Base-by-base conservation (phyloP, 2,797 vertebrate genomes). In the Capromys pilorides region DNA sequence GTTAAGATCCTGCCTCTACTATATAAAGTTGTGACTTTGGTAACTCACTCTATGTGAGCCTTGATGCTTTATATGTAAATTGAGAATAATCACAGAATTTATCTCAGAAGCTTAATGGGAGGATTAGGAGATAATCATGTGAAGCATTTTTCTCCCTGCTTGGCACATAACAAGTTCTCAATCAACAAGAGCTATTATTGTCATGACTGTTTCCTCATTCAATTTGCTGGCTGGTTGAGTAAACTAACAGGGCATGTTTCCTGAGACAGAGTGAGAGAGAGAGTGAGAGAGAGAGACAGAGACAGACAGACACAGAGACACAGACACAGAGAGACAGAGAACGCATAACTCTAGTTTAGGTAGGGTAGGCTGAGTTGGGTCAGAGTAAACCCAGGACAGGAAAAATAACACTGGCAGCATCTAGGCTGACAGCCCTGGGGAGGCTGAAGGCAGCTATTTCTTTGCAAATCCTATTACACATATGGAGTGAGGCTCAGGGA, bases 321-420 rank as follows among this genome's bases (percentile, higher is more conserved):
- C 51, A 51, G 51, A 45, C 4, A 45, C 4, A 45, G 7, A 45
- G 45, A 33, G 77, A 78, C 24, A 87, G 54, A 90, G 13, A 78
- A 21, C 66, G 94, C 39, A 94, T 26, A 89, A 73, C 79, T 51
- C 36, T 33, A 81, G 66, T 0, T 28, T 57, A 81, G 62, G 51
- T 71, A 91, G 19, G 26, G 4, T 86, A 39, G n/a, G 88, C 87
- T 28, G 81, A 83, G 41, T 88, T 75, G 89, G 67, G 87, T 10
- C 62, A 82, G 14, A 21, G 75, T 61, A 88, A 93, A 83, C 69
- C 31, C 39, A 93, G 41, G 16, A n/a, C 11, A 87, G 77, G 36
- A 93, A 94, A 94, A n/a, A 13, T 51, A 80, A 86, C 73, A 89
- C 94, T 94, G 51, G 26, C 51, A 73, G 69, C 22, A 61, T 86